phyloP scores from a whole-genome alignment of 1,140 invertebrate genomes.

The Macrocentrus cingulum region DNA sequence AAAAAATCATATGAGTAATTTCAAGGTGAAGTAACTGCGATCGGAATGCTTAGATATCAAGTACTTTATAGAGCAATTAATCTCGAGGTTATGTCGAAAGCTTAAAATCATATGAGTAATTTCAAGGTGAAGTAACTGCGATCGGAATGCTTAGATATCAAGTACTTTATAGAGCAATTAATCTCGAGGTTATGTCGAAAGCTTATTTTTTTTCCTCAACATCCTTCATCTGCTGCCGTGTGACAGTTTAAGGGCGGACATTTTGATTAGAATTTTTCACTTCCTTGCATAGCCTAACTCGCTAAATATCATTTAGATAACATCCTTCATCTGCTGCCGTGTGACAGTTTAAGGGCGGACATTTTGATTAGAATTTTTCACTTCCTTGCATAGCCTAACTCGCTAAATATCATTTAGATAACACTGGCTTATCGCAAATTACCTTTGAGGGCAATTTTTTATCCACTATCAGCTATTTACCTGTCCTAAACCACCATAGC shows the following conservation, averaged over 20 bases:
- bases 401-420: background rate
- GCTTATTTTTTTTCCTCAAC: background rate
- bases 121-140: too few relatives aligned
- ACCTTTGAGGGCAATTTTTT: background rate
- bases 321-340: background rate
- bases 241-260: background rate
- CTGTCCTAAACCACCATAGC: background rate
- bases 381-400: background rate
- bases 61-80: too few relatives aligned
- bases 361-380: background rate
- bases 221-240: background rate
- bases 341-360: background rate
- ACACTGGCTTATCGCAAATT: background rate
- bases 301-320: too few relatives aligned
- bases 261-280: background rate
- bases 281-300: too few relatives aligned
- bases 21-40: background rate
- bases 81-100: constrained; percentile 6
- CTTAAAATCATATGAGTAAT: too few relatives aligned
- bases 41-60: constrained; percentile 29
- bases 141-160: too few relatives aligned
- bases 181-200: too few relatives aligned
- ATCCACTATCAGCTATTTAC: constrained; percentile 7
- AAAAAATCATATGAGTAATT: constrained; percentile 3
- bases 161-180: too few relatives aligned